A percentile compares a stretch with the other conserved stretches of the same genome.
phyloP scores from a whole-genome alignment of 1,140 invertebrate species.

The Drosophila pallidifrons region DNA sequence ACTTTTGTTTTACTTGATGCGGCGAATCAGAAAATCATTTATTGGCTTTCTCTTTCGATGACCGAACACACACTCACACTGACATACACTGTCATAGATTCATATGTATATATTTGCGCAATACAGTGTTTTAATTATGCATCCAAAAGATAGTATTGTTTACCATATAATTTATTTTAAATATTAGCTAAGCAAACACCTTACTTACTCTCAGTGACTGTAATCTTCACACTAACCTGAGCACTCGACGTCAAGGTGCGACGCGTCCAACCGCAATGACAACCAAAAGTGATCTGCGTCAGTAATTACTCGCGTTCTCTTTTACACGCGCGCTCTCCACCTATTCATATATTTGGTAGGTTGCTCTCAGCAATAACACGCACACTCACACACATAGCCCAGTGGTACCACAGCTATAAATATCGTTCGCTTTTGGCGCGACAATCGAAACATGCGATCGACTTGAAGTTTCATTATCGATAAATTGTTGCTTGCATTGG shows the following conservation, averaged over 20 bases:
- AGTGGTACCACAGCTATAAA: neutral
- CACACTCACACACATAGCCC: slow-evolving; percentile 1
- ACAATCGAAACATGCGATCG: slow-evolving; percentile 7
- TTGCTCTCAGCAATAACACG: slow-evolving; percentile 2
- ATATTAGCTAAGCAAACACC: slow-evolving; percentile 39
- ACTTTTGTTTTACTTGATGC: slow-evolving; percentile 8
- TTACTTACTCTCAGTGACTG: slow-evolving; percentile 19
- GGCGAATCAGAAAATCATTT: slow-evolving; percentile 29
- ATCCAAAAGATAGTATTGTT: slow-evolving; percentile 22
- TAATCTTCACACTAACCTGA: slow-evolving; percentile 39
- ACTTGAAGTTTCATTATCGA: neutral
- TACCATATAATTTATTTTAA: slow-evolving; percentile 42
- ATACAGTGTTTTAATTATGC: slow-evolving; percentile 2
- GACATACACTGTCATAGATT: neutral
- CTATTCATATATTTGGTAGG: neutral
- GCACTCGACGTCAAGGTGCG: slow-evolving; percentile 33
- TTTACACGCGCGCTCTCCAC: neutral
- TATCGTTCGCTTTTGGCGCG: slow-evolving; percentile 17
- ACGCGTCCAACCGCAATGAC: slow-evolving; percentile 34
- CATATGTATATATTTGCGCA: slow-evolving; percentile 11
- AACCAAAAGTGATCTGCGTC: slow-evolving; percentile 41
- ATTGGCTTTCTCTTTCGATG: slow-evolving; percentile 52
- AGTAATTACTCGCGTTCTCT: slow-evolving; percentile 36
- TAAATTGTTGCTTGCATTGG: slow-evolving; percentile 4
- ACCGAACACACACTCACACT: neutral